Percentiles rank a stretch among this genome's conserved stretches.
These are phyloP conservation scores for Drosophila multiciliata DNA, from an alignment of 2,888 invertebrate species.

Conservation along the genomic window DNA sequence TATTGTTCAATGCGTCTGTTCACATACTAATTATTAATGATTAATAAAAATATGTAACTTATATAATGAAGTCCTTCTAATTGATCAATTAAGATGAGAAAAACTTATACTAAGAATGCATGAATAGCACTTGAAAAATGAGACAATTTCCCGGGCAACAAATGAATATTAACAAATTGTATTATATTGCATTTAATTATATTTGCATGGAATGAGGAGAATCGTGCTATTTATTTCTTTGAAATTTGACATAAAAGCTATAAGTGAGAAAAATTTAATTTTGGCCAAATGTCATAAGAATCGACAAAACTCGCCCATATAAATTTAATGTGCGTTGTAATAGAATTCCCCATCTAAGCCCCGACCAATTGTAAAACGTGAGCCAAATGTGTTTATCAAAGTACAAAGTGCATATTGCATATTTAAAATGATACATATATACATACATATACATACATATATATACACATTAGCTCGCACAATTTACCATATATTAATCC, in stretches of 20 bases:
- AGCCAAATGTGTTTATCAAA: not conserved
- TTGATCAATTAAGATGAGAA: not conserved
- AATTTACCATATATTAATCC: not conserved
- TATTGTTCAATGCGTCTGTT: not conserved
- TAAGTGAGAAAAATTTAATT: slow-evolving; percentile 29
- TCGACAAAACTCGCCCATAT: not conserved
- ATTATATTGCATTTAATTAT: not conserved
- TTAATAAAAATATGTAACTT: not conserved
- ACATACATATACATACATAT: not conserved
- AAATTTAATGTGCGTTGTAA: not conserved
- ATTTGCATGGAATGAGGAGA: not conserved
- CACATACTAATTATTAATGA: not conserved
- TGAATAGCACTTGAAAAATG: not conserved
- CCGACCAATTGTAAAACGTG: not conserved
- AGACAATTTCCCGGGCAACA: not conserved
- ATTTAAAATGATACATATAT: not conserved
- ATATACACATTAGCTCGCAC: not conserved
- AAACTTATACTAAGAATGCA: not conserved
- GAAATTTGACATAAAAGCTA: slow-evolving; percentile 22
- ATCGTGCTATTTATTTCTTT: slow-evolving; percentile 19
- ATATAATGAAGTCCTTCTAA: not conserved
- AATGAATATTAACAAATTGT: not conserved
- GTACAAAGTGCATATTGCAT: not conserved
- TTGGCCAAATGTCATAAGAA: slow-evolving; percentile 9
- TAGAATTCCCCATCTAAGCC: not conserved